Base-by-base conservation (phyloP, 2,797 vertebrate genomes). In the Chanos chanos region DNA sequence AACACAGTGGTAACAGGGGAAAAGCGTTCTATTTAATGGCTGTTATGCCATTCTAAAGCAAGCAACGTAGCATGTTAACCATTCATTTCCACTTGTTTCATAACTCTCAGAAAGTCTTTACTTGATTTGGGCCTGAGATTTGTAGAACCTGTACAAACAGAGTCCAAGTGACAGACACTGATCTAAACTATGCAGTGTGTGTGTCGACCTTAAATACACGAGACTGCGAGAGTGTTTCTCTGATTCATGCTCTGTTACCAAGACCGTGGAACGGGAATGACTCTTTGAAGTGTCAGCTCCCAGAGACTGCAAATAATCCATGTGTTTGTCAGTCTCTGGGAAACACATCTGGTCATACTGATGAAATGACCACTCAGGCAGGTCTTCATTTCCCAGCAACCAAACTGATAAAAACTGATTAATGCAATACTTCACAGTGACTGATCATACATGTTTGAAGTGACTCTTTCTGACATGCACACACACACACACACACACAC, bases 151-250 rank as follows among this genome's bases (percentile, higher is more conserved):
- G 83, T 80, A 87, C 81, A 85, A 84, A 83, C 61, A 79, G 82
- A 83, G 76, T 89, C 88, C 83, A 74, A 77, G 82, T 90, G 89
- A 90, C 89, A 85, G 83, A 83, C 86, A 88, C 75, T 89, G 88
- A 90, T 88, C 88, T 84, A 83, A 89, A 87, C 89, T 89, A 89
- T 89, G 85, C 84, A 78, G 83, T n/a, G n/a, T n/a, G n/a, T n/a
- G n/a, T n/a, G n/a, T n/a, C n/a, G n/a, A n/a, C n/a, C n/a, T n/a
- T n/a, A n/a, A n/a, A n/a, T n/a, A n/a, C n/a, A n/a, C 62, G 56
- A 82, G 66, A 58, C 71, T 33, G 54, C 72, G 57, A 48, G 64
- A 50, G 71, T 79, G 81, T 86, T 81, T 86, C 88, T 90, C 85
- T 88, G 85, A 83, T 84, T 84, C 83, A 79, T 65, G 71, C 72